These are phyloP conservation scores for Drosophila seclusa DNA, from an alignment of 2,888 invertebrate genomes.

Conservation along the genomic window DNA sequence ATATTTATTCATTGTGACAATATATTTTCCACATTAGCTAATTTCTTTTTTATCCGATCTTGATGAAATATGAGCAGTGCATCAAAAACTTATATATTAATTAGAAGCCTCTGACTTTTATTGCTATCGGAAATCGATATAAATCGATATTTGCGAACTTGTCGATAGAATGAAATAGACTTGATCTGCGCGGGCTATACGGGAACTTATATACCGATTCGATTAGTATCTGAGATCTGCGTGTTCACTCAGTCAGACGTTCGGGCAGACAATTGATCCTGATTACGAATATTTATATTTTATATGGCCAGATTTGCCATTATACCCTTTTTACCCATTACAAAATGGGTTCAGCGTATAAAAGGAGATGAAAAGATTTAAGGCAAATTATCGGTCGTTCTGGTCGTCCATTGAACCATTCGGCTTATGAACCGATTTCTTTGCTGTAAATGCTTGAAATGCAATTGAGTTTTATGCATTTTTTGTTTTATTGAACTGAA, in stretches of 20 bases:
- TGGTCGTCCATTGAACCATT: conserved; percentile 24
- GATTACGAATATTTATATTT: background rate
- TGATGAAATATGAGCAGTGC: background rate
- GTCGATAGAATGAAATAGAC: background rate
- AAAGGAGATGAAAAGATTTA: conserved; percentile 19
- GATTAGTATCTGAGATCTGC: background rate
- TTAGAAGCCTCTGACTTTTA: background rate
- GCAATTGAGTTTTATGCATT: background rate
- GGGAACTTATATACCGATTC: background rate
- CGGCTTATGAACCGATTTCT: conserved; percentile 24
- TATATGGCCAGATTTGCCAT: background rate
- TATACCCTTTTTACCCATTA: background rate
- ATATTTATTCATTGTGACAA: background rate
- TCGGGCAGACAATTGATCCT: background rate
- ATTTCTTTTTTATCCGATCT: background rate
- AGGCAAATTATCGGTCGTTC: conserved; percentile 29
- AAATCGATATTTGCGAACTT: background rate
- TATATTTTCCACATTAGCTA: background rate
- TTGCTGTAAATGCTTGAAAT: background rate
- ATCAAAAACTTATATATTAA: background rate
- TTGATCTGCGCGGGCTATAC: background rate
- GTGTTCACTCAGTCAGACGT: background rate
- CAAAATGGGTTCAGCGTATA: background rate
- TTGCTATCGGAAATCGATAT: background rate
- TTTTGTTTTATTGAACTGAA: background rate